phyloP scores from a whole-genome alignment of 2,797 vertebrate genomes.

The Cirrhinus molitorella region DNA sequence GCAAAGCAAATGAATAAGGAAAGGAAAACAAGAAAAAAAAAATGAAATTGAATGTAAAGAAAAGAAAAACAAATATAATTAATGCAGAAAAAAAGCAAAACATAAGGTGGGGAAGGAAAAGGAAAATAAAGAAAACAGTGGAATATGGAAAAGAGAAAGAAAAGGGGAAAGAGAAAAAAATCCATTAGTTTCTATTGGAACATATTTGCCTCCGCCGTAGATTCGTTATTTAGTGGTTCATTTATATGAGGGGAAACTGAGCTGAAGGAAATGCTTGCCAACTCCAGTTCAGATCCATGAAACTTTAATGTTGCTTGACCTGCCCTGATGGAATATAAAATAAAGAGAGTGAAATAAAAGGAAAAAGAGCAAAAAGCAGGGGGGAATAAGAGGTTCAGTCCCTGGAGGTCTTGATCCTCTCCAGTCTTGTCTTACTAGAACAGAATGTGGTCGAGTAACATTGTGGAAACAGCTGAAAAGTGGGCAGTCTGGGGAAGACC shows the following conservation, averaged over 20 bases:
- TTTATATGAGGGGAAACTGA: constrained; percentile 53
- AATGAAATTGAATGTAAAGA: not conserved
- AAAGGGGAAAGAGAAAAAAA: not conserved
- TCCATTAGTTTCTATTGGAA: constrained; percentile 77
- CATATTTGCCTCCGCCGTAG: not conserved
- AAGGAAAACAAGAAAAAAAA: not conserved
- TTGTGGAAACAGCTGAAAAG: constrained; percentile 9
- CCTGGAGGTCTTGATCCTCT: constrained; percentile 26
- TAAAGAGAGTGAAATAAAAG: constrained; percentile 28
- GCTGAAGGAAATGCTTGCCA: constrained; percentile 35
- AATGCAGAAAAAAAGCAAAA: not conserved
- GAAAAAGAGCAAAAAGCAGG: constrained; percentile 11
- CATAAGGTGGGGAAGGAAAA: constrained; percentile 30
- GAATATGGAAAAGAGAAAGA: constrained; percentile 45
- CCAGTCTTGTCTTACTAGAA: constrained; percentile 29
- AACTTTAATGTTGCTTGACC: constrained; percentile 51
- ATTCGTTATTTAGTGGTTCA: constrained; percentile 37
- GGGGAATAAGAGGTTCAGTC: constrained; percentile 17
- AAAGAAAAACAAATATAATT: not conserved
- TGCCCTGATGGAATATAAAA: constrained; percentile 44
- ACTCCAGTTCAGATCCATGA: constrained; percentile 44
- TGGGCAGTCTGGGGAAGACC: constrained; percentile 3
- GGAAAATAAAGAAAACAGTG: too few species aligned
- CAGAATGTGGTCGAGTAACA: constrained; percentile 25
- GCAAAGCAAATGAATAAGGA: constrained; percentile 76